Percentiles rank a stretch among this genome's conserved stretches.
phyloP scores from a whole-genome alignment of 1,140 invertebrate species.

The Drosophila nebulosa region DNA sequence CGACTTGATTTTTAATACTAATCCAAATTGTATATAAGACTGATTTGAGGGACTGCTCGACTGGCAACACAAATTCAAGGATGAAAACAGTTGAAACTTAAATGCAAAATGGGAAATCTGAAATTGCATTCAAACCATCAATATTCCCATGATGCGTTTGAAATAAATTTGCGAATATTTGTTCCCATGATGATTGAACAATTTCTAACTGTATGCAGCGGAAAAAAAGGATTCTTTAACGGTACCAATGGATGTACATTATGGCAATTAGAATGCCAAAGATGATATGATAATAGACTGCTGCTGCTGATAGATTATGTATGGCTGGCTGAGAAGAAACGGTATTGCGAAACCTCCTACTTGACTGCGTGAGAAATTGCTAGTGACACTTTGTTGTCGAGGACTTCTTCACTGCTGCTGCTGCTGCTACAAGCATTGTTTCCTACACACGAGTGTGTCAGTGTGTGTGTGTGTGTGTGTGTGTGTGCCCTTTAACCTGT shows the following conservation, averaged over 20 bases:
- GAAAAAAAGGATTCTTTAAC: constrained; percentile 56
- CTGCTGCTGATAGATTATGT: not conserved
- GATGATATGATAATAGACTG: constrained; percentile 21
- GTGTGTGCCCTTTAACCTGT: constrained; percentile 37
- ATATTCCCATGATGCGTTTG: no score
- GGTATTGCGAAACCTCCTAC: constrained; percentile 46
- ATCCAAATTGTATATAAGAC: no score
- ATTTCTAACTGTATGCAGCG: constrained; percentile 39
- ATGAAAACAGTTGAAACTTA: no score
- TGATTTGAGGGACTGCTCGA: no score
- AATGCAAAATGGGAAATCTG: no score
- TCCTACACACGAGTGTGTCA: not conserved
- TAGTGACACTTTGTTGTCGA: not conserved
- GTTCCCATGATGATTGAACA: constrained; percentile 15
- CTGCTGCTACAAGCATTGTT: not conserved
- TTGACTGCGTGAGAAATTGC: constrained; percentile 67
- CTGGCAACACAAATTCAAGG: no score
- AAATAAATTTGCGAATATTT: not conserved
- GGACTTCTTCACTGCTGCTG: constrained; percentile 8
- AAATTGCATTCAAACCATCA: no score
- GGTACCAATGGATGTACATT: constrained; percentile 34
- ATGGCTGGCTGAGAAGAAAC: constrained; percentile 29
- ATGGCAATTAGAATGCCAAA: constrained; percentile 47
- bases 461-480: not conserved
- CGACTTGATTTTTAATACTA: no score